A percentile compares a stretch with the other conserved stretches of the same genome.
These are phyloP conservation scores for Scaeva pyrastri DNA, from an alignment of 2,888 invertebrate species.

Conservation along the genomic window DNA sequence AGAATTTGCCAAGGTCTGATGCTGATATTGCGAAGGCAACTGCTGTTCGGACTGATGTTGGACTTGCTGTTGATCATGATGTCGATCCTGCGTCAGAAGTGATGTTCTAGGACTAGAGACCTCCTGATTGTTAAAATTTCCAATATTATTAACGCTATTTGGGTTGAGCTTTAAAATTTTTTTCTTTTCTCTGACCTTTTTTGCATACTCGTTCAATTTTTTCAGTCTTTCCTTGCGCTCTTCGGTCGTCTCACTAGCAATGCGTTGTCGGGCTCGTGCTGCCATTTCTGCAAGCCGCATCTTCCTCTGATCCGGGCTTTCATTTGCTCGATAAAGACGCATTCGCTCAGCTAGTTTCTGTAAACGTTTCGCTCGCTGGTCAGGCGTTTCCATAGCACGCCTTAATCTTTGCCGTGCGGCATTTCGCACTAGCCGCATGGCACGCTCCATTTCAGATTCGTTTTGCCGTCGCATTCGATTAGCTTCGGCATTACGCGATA, in stretches of 20 bases:
- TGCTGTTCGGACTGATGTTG: conserved; percentile 71
- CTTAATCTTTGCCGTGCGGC: conserved; percentile 83
- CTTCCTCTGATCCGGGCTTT: conserved; percentile 83
- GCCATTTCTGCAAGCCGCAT: conserved; percentile 83
- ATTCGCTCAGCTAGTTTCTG: conserved; percentile 83
- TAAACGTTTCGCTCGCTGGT: conserved; percentile 81
- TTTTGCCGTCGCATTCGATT: conserved; percentile 83
- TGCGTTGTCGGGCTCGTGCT: conserved; percentile 82
- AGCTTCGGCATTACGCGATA: conserved; percentile 83
- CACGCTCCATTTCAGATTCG: conserved; percentile 83
- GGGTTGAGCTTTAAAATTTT: conserved; percentile 81
- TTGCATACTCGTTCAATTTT: conserved; percentile 84
- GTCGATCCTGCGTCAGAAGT: conserved; percentile 75
- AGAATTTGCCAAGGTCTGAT: conserved; percentile 77
- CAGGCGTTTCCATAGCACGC: conserved; percentile 83
- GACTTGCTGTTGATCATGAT: conserved; percentile 77
- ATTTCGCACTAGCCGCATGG: conserved; percentile 83
- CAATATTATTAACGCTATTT: conserved; percentile 77
- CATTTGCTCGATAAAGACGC: conserved; percentile 83
- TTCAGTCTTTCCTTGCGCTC: conserved; percentile 84
- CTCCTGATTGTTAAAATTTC: conserved; percentile 76
- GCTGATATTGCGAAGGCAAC: conserved; percentile 76
- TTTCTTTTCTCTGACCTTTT: conserved; percentile 84
- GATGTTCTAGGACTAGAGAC: conserved; percentile 70
- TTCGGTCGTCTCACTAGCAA: conserved; percentile 82